A percentile compares a stretch with the other conserved stretches of the same genome.
Evolutionary conservation across 2,797 vertebrate species (phyloP).

Genomic region (Etheostoma nigrum): DNA sequence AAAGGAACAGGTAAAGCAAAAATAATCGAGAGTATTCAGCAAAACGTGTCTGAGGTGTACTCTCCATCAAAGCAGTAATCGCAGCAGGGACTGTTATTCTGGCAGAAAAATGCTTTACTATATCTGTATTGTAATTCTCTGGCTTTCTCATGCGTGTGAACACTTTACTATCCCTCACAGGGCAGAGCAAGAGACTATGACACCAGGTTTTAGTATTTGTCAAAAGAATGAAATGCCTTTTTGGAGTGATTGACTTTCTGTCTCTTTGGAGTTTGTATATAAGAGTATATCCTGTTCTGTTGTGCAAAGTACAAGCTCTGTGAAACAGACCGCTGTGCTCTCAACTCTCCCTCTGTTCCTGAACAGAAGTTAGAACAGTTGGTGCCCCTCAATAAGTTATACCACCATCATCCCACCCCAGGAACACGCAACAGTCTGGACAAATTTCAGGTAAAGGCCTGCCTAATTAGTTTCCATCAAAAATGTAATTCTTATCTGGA

Average conservation of each 20-base stretch:
- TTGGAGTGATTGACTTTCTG: constrained; percentile 54
- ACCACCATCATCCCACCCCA: constrained; percentile 65
- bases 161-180: constrained; percentile 26
- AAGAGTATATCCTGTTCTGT: constrained; percentile 35
- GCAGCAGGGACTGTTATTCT: constrained; percentile 43
- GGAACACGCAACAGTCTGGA: constrained; percentile 80
- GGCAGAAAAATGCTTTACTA: constrained; percentile 16
- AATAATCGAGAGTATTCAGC: constrained; percentile 52
- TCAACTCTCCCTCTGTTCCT: constrained; percentile 62
- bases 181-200: constrained; percentile 30
- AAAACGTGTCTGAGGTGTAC: constrained; percentile 53
- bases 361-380: constrained; percentile 80
- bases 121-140: constrained; percentile 39
- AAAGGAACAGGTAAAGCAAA: constrained; percentile 34
- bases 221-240: constrained; percentile 44
- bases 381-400: constrained; percentile 83
- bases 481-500: constrained; percentile 86
- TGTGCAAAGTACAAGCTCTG: constrained; percentile 48
- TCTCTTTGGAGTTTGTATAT: constrained; percentile 67
- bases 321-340: constrained; percentile 61
- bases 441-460: constrained; percentile 83
- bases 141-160: constrained; percentile 13
- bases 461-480: constrained; percentile 89
- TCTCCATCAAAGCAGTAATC: constrained; percentile 49
- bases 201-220: constrained; percentile 38